Percentiles rank a stretch among this genome's conserved stretches.
These are phyloP conservation scores for Nephila pilipes DNA, from an alignment of 1,140 invertebrate species.

Conservation along the genomic window DNA sequence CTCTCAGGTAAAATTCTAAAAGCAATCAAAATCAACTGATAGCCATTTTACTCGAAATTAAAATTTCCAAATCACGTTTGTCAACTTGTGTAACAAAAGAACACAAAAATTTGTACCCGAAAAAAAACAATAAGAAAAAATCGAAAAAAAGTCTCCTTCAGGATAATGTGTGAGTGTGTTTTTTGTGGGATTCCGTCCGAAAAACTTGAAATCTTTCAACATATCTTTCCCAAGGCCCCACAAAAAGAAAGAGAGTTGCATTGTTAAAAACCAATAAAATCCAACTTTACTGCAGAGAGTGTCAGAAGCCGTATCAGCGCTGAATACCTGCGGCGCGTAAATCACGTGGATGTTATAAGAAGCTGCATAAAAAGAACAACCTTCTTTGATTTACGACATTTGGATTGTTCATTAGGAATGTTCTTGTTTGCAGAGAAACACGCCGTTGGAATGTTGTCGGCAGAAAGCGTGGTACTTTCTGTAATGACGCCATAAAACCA, in stretches of 20 bases:
- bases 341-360: background rate
- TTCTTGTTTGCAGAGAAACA: background rate
- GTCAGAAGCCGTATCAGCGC: background rate
- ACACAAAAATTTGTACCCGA: too few species aligned
- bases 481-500: conserved; percentile 54
- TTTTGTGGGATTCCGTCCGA: background rate
- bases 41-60: too few species aligned
- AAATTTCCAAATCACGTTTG: too few species aligned
- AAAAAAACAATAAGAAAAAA: too few species aligned
- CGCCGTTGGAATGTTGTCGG: background rate
- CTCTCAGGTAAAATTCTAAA: too few species aligned
- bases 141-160: too few species aligned
- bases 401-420: conserved; percentile 12
- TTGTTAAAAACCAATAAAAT: conserved; percentile 35
- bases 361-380: background rate
- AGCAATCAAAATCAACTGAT: too few species aligned
- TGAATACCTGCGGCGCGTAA: background rate
- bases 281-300: background rate
- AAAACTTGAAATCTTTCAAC: background rate
- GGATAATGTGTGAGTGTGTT: background rate
- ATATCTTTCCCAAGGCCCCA: background rate
- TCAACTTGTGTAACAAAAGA: too few species aligned
- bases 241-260: background rate
- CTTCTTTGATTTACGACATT: conserved; percentile 36
- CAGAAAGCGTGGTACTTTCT: background rate